phyloP scores from a whole-genome alignment of 2,888 invertebrate genomes.

The Megalurothrips usitatus region DNA sequence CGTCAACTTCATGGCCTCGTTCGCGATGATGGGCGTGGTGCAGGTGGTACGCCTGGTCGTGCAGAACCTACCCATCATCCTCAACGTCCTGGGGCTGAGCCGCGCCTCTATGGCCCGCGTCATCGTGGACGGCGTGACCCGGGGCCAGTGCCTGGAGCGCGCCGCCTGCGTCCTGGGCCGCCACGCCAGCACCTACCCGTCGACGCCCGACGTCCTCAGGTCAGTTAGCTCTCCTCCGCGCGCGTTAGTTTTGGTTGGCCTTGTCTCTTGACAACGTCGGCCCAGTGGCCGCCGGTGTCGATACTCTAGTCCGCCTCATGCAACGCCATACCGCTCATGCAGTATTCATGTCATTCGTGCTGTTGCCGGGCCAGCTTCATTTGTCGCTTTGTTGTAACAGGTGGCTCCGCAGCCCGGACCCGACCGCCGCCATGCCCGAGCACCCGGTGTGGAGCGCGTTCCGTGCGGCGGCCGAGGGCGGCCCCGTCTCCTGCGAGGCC shows the following conservation, averaged over 20 bases:
- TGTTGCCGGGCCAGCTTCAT: no score
- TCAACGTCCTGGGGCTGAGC: slow-evolving; percentile 1
- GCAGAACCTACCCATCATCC: slow-evolving; percentile 19
- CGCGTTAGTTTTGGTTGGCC: no score
- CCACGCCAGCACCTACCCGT: neutral
- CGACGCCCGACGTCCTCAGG: slow-evolving; percentile 5
- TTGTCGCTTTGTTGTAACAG: neutral
- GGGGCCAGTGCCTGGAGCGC: slow-evolving; percentile 14
- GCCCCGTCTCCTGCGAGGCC: neutral
- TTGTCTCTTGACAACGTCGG: no score
- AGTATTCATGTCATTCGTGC: no score
- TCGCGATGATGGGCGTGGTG: neutral
- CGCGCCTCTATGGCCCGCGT: slow-evolving; percentile 6
- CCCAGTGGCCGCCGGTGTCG: no score
- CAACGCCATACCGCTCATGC: no score
- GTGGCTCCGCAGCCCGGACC: slow-evolving; percentile 14
- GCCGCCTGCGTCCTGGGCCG: neutral
- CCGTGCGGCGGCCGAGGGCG: neutral
- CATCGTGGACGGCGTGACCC: slow-evolving; percentile 18
- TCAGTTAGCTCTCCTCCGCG: neutral
- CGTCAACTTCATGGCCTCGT: slow-evolving; percentile 13
- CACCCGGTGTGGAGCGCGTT: slow-evolving; percentile 6
- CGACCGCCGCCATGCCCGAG: neutral
- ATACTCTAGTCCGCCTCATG: no score
- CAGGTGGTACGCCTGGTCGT: neutral